Percentiles rank a stretch among this genome's conserved stretches.
Evolutionary conservation across 2,113 vertebrate genomes (phyloP).

Genomic region (Puffinus mauretanicus): DNA sequence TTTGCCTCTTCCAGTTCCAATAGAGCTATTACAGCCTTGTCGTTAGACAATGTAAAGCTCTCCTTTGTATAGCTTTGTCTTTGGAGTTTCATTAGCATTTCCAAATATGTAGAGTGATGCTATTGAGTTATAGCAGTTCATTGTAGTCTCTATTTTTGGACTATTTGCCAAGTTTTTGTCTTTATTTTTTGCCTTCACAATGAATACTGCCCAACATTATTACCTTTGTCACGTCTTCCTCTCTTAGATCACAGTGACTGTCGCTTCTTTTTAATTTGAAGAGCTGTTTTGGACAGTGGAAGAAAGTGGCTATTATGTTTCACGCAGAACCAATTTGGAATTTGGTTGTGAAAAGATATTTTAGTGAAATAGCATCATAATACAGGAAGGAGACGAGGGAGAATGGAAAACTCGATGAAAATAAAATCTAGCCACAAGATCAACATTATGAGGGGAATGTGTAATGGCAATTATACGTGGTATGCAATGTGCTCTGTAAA

Average conservation of each 20-base stretch:
- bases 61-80: background rate
- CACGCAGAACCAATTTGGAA: background rate
- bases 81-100: background rate
- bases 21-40: background rate
- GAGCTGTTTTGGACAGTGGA: background rate
- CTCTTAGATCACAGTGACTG: background rate
- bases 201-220: background rate
- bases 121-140: background rate
- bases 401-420: background rate
- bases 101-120: background rate
- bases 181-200: background rate
- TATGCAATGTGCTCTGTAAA: background rate
- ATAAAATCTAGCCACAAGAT: background rate
- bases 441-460: background rate
- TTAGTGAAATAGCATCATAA: background rate
- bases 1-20: background rate
- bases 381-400: background rate
- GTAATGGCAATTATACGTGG: background rate
- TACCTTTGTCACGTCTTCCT: background rate
- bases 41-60: background rate
- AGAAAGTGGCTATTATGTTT: background rate
- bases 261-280: background rate
- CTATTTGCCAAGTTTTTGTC: background rate
- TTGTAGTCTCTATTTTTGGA: background rate
- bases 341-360: background rate